Conservation (phyloP, 2,113 vertebrate genomes). For the Oreochromis tanganicae region DNA sequence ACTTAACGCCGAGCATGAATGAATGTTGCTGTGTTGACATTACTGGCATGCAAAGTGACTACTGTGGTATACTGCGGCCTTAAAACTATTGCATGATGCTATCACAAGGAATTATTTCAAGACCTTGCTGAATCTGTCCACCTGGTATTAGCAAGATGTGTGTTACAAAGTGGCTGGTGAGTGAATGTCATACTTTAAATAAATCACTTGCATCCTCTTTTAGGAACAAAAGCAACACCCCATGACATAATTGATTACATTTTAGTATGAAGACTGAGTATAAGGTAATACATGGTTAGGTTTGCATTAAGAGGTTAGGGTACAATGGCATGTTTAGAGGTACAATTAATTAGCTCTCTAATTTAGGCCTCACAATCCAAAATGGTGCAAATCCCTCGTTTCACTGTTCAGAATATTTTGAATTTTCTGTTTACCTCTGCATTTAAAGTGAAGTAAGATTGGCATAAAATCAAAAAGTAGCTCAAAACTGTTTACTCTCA, state of each 20-base stretch:
- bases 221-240: background rate
- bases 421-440: background rate
- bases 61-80: background rate
- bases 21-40: background rate
- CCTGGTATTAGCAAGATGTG: background rate
- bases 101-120: background rate
- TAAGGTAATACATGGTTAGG: background rate
- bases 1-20: background rate
- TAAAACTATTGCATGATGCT: background rate
- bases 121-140: background rate
- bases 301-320: background rate
- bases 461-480: background rate
- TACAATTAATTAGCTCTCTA: background rate
- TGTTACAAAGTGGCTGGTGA: background rate
- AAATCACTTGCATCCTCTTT: background rate
- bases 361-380: background rate
- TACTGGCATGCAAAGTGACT: background rate
- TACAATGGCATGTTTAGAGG: background rate
- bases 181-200: too few species aligned
- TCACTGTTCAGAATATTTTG: background rate
- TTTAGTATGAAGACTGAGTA: background rate
- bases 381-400: background rate
- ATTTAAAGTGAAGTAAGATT: background rate
- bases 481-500: background rate
- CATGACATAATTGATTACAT: background rate